Evolutionary conservation across 2,113 vertebrate species (phyloP).

Genomic region (Rhinoptilus africanus): DNA sequence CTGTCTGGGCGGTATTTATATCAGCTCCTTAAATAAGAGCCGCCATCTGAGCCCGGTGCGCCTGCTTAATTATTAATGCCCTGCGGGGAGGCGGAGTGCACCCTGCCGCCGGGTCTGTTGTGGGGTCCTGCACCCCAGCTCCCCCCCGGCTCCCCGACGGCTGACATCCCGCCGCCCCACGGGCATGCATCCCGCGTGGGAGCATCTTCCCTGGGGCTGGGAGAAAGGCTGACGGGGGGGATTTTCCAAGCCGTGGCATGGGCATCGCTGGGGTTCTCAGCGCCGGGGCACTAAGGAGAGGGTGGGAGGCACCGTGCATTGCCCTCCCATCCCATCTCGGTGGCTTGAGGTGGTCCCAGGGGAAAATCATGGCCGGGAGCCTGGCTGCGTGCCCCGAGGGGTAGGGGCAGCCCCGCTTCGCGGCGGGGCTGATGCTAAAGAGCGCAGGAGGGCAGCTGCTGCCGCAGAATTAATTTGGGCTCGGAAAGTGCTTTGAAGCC

Average conservation of each 20-base stretch:
- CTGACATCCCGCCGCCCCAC: rapidly evolving
- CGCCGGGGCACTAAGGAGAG: background rate
- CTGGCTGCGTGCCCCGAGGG: rapidly evolving
- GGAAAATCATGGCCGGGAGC: background rate
- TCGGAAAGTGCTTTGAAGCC: background rate
- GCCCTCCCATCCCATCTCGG: rapidly evolving
- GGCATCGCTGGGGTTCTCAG: background rate
- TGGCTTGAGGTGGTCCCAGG: background rate
- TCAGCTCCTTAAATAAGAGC: slow-evolving; percentile 65
- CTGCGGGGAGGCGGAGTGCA: background rate
- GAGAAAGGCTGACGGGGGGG: background rate
- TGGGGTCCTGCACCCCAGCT: background rate
- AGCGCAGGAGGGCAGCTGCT: background rate
- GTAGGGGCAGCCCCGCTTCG: rapidly evolving
- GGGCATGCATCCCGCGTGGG: rapidly evolving
- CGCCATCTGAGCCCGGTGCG: slow-evolving; percentile 37
- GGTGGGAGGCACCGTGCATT: background rate
- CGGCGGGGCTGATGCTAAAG: background rate
- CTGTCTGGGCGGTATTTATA: slow-evolving; percentile 67
- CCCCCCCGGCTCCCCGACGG: background rate
- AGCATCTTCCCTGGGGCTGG: background rate
- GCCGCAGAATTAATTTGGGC: background rate
- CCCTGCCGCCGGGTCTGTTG: background rate
- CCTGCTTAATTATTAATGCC: slow-evolving; percentile 70
- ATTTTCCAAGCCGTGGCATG: background rate